phyloP scores from a whole-genome alignment of 2,888 invertebrate genomes.

The Arctia plantaginis region DNA sequence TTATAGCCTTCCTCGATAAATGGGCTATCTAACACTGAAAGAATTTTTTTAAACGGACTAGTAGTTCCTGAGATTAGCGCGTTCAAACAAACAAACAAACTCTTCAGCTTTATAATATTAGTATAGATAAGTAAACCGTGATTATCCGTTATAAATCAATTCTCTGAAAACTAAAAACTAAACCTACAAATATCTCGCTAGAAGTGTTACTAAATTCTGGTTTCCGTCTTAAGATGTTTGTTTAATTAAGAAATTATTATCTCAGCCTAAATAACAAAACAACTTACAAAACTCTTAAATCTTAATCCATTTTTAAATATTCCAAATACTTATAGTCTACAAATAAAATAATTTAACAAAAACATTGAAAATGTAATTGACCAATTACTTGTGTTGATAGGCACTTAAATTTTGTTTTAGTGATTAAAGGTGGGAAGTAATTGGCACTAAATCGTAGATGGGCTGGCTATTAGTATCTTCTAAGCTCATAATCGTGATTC shows the following conservation, averaged over 20 bases:
- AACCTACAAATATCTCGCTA: too few relatives aligned
- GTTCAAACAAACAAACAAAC: too few relatives aligned
- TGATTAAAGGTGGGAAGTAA: conserved; percentile 25
- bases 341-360: conserved; percentile 16
- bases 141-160: too few relatives aligned
- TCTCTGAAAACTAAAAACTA: too few relatives aligned
- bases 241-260: not conserved
- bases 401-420: conserved; percentile 37
- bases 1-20: too few relatives aligned
- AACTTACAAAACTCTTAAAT: not conserved
- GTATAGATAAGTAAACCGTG: too few relatives aligned
- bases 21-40: too few relatives aligned
- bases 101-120: too few relatives aligned
- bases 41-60: too few relatives aligned
- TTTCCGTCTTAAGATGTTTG: not conserved
- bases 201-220: too few relatives aligned
- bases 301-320: too few relatives aligned
- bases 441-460: conserved; percentile 36
- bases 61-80: too few relatives aligned
- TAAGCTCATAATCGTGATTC: conserved; percentile 8
- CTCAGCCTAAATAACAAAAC: not conserved
- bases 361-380: conserved; percentile 32
- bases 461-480: conserved; percentile 18
- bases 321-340: not conserved
- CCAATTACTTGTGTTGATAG: conserved; percentile 37